Evolutionary conservation across 2,797 vertebrate species (phyloP).

Genomic region (Clarias platycephalus): DNA sequence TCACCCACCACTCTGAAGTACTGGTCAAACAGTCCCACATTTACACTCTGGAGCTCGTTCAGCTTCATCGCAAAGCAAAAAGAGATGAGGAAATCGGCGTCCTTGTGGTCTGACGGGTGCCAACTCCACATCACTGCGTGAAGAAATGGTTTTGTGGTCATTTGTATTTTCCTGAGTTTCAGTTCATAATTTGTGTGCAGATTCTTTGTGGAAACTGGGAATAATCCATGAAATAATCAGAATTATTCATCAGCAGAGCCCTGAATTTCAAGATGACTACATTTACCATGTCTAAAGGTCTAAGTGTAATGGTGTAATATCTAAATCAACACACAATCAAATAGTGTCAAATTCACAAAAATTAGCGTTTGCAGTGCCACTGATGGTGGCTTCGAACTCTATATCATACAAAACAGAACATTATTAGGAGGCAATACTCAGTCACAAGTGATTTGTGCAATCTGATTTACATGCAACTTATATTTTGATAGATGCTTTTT

Average conservation of each 20-base stretch:
- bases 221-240: neutral
- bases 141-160: neutral
- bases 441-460: neutral
- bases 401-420: neutral
- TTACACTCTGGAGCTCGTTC: constrained; percentile 86
- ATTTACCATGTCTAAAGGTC: neutral
- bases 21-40: constrained; percentile 95
- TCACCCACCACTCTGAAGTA: constrained; percentile 92
- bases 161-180: neutral
- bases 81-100: constrained; percentile 79
- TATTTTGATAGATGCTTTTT: too few relatives aligned
- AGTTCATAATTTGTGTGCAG: neutral
- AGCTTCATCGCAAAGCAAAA: constrained; percentile 83
- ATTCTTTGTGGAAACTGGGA: neutral
- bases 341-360: neutral
- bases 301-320: neutral
- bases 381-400: too few relatives aligned
- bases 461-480: too few relatives aligned
- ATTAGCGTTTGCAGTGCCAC: too few relatives aligned
- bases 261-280: neutral
- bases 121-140: constrained; percentile 76
- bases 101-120: constrained; percentile 70
- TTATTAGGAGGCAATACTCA: neutral
- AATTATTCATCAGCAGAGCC: neutral
- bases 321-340: neutral